Evolutionary conservation across 2,113 vertebrate genomes (phyloP), one percentile per base, ranked within the genome.

Genomic region (Hirundichthys speculiger): DNA sequence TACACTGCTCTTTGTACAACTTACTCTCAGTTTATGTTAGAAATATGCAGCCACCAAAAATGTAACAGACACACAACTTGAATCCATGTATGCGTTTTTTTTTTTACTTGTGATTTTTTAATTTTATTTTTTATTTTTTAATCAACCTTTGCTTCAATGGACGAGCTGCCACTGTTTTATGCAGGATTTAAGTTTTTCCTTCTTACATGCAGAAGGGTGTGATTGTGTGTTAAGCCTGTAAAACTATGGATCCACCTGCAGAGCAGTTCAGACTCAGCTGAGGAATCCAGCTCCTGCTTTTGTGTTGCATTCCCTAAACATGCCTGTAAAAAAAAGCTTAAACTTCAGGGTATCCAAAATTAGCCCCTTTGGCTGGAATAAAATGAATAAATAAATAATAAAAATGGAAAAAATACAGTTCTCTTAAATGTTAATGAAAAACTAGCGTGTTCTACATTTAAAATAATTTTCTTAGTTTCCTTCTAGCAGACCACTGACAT

Each of bases 271-370:
- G 30, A 49, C 34, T n/a, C 38, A 13, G 25, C 30, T 42, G 20
- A 3, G 11, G 38, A 50, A n/a, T 56, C 42, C 45, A 61, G 50
- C 13, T 41, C 47, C 58, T 57, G 58, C 38, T 49, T 54, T 59
- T n/a, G n/a, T n/a, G n/a, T 5, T 10, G 13, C 47, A 43, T 64
- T 53, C 13, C 14, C 22, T 65, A 43, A 34, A 64, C 50, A 42
- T n/a, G 34, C 42, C 42, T 45, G 55, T 2, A 50, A 49, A 60
- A n/a, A 16, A 25, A 54, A 16, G 14, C 13, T 27, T 53, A 25
- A 59, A 34, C 41, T 41, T 74, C 60, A 50, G 10, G 52, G 38
- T 20, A 54, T 25, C 15, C 30, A 48, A 38, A n/a, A 64, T 8
- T 47, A 54, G n/a, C 48, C 14, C 20, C 14, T 24, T 43, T 34